phyloP scores from a whole-genome alignment of 2,797 vertebrate species.

The Philypnodon macrostomus region DNA sequence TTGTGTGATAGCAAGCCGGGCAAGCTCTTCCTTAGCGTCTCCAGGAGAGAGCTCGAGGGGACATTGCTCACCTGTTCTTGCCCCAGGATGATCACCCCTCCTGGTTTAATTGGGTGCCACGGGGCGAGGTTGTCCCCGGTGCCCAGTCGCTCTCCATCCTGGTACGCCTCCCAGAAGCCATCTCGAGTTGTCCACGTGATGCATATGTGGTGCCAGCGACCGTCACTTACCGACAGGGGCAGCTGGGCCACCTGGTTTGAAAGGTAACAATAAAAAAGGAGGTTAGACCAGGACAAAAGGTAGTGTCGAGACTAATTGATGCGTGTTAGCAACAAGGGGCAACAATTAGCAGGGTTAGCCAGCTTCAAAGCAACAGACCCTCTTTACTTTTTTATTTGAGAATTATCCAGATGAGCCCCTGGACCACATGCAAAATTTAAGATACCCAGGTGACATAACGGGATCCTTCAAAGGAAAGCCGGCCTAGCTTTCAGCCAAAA shows the following conservation, averaged over 20 bases:
- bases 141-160: conserved; percentile 94
- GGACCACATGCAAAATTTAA: conserved; percentile 47
- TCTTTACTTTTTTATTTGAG: conserved; percentile 27
- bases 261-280: background rate
- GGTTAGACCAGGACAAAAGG: background rate
- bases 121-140: conserved; percentile 96
- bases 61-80: conserved; percentile 91
- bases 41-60: conserved; percentile 33
- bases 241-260: conserved; percentile 89
- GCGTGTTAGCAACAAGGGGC: conserved; percentile 48
- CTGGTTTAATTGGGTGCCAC: conserved; percentile 98
- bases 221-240: conserved; percentile 91
- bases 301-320: conserved; percentile 32
- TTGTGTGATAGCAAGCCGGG: conserved; percentile 60
- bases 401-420: conserved; percentile 38
- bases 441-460: conserved; percentile 68
- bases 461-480: conserved; percentile 60
- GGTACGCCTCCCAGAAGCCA: conserved; percentile 97
- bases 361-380: conserved; percentile 54
- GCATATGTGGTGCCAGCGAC: conserved; percentile 97
- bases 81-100: conserved; percentile 93
- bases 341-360: conserved; percentile 48
- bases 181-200: conserved; percentile 97
- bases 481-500: conserved; percentile 51
- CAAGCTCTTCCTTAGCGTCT: no score